Percentiles rank a stretch among this genome's conserved stretches.
phyloP scores from a whole-genome alignment of 92 coral and sea anemone species.

The Heteractis magnifica region DNA sequence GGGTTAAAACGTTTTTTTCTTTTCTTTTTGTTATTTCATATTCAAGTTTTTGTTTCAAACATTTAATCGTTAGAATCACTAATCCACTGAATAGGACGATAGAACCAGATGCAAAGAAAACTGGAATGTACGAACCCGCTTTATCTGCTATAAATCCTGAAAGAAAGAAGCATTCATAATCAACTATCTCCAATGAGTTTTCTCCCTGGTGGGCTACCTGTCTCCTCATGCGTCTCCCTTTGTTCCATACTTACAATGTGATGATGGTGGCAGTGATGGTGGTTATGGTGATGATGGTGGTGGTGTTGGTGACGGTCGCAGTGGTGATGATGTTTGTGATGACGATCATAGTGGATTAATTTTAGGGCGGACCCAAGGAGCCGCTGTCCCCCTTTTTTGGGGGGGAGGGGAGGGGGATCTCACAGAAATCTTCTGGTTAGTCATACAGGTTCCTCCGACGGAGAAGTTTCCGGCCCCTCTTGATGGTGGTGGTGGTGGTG shows the following conservation, averaged over 20 bases:
- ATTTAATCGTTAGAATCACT: constrained; percentile 18
- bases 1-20: not conserved
- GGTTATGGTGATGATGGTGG: not conserved
- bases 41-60: constrained; percentile 12
- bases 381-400: too few relatives aligned
- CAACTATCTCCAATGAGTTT: not conserved
- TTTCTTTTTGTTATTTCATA: not conserved
- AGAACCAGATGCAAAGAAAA: constrained; percentile 38
- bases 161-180: not conserved
- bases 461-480: too few relatives aligned
- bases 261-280: not conserved
- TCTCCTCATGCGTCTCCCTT: not conserved
- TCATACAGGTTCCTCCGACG: too few relatives aligned
- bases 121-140: constrained; percentile 35
- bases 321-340: not conserved
- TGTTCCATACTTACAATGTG: not conserved
- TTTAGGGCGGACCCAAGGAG: too few relatives aligned
- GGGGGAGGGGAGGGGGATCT: too few relatives aligned
- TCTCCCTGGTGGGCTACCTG: not conserved
- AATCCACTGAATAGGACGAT: constrained; percentile 28
- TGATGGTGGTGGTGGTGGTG: too few relatives aligned
- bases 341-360: not conserved
- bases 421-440: too few relatives aligned
- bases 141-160: constrained; percentile 41
- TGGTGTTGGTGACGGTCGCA: not conserved